phyloP scores from a whole-genome alignment of 2,888 invertebrate species.

The Calameuta idolon region DNA sequence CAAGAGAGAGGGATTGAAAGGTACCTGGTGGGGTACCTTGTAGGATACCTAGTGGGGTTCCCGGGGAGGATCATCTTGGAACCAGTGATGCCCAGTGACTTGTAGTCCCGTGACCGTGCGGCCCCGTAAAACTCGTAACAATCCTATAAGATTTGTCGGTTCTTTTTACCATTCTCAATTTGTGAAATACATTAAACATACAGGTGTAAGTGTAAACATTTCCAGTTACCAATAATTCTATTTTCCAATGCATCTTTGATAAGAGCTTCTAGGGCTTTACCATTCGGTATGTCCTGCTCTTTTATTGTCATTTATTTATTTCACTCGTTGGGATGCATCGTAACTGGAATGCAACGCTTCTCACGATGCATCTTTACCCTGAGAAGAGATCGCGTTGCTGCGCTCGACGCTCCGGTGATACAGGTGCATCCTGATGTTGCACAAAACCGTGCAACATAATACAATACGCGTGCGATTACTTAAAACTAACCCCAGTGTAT shows the following conservation, averaged over 20 bases:
- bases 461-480: background rate
- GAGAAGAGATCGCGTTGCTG: background rate
- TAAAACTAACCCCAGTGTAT: background rate
- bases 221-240: background rate
- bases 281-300: background rate
- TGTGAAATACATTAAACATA: constrained; percentile 12
- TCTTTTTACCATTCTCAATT: background rate
- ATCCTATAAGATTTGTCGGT: background rate
- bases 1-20: background rate
- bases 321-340: background rate
- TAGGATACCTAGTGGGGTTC: background rate
- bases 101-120: background rate
- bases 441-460: background rate
- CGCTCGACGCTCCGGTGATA: background rate
- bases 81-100: background rate
- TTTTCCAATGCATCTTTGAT: background rate
- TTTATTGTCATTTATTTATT: background rate
- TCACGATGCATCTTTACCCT: background rate
- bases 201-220: constrained; percentile 9
- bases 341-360: background rate
- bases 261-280: background rate
- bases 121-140: background rate
- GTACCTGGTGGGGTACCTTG: background rate
- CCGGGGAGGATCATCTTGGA: background rate
- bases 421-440: background rate